Evolutionary conservation across 1,140 invertebrate species (phyloP), one percentile per base, ranked within the genome.

Genomic region (Archegozetes longisetosus): DNA sequence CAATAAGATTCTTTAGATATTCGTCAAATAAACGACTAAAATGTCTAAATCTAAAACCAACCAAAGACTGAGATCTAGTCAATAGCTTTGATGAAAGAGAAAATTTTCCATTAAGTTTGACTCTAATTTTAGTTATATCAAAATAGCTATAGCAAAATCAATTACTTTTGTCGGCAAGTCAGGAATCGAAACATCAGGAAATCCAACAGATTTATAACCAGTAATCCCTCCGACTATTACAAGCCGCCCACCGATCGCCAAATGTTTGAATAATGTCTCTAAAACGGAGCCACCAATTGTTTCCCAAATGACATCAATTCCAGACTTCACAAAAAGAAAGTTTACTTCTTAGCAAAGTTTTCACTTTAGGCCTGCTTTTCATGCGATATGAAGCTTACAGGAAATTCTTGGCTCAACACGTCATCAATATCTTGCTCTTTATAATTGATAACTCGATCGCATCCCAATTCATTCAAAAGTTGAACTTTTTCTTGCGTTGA

Each of bases 251-350:
- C 65, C 63, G 6, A 62, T 22, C 17, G 69, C 68, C n/a, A 73
- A 62, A 58, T 61, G 55, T 24, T 60, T 52, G 4, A 65, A 6
- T 13, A 60, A 57, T 13, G 62, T 68, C 52, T 72, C 68, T 65
- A 74, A 72, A 57, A 70, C 68, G 23, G 71, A 67, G 17, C 71
- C 72, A 20, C 72, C 73, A 20, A 74, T 60, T 24, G 72, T 68
- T 63, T 74, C 73, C 65, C 72, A 74, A 2, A 74, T 66, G 40
- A 74, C 70, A 68, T 74, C 70, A 2, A 74, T 62, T 22, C 73
- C 73, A 56, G 68, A 66, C 72, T 74, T 61, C 26, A 64, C 65
- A 55, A 51, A 32, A 65, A 49, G 46, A 47, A n/a, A 47, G 46
- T 14, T 14, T 47, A n/a, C 14, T 14, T 14, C 14, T 47, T 14